Evolutionary conservation across 2,888 invertebrate species (phyloP).

Genomic region (Sabellastarte sp.): DNA sequence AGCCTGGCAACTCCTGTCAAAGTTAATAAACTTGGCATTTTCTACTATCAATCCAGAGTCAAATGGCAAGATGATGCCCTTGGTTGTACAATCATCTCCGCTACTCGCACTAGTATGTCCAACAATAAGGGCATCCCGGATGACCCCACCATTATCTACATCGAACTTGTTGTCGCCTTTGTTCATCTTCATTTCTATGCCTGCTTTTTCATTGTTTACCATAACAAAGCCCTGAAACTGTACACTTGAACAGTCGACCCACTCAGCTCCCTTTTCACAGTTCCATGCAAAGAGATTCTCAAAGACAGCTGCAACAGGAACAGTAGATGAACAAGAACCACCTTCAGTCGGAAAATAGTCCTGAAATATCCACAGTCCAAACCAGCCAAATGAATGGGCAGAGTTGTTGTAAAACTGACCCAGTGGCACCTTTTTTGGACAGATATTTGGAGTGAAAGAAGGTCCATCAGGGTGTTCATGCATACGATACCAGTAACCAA

Average conservation of each 20-base stretch:
- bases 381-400: conserved; percentile 37
- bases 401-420: conserved; percentile 32
- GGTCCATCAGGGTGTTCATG: conserved; percentile 34
- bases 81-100: neutral
- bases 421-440: conserved; percentile 23
- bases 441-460: conserved; percentile 26
- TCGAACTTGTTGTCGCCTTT: neutral
- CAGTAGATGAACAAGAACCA: conserved; percentile 16
- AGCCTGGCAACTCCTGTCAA: conserved; percentile 7
- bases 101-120: neutral
- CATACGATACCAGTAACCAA: conserved; percentile 38
- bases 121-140: neutral
- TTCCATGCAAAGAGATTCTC: conserved; percentile 32
- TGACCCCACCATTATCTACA: neutral
- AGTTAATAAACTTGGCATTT: conserved; percentile 20
- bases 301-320: conserved; percentile 22
- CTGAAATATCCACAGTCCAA: conserved; percentile 36
- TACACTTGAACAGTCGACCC: conserved; percentile 30
- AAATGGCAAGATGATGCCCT: conserved; percentile 20
- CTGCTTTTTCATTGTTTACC: conserved; percentile 30
- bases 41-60: conserved; percentile 12
- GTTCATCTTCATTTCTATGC: conserved; percentile 27
- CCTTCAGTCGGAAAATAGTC: conserved; percentile 24
- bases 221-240: conserved; percentile 30
- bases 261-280: conserved; percentile 37